Conservation (phyloP, 2,113 vertebrate genomes). For the Cebidichthys violaceus region DNA sequence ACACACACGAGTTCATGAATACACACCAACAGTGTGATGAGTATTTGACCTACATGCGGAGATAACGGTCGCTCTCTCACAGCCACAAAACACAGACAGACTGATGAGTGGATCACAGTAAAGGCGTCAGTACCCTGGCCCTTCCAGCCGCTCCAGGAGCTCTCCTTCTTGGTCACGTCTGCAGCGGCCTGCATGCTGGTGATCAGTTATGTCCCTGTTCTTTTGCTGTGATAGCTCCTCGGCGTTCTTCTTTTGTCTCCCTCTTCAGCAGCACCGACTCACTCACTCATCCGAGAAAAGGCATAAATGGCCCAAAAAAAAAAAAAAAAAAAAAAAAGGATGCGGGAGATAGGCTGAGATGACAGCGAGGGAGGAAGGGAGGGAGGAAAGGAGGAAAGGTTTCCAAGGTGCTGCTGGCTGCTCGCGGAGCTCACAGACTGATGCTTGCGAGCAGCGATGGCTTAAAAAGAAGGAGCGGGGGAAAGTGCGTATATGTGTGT, state of each 20-base stretch:
- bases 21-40: neutral
- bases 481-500: slow-evolving; percentile 55
- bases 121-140: slow-evolving; percentile 91
- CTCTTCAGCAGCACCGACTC: slow-evolving; percentile 78
- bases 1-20: slow-evolving; percentile 56
- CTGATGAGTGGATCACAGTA: slow-evolving; percentile 51
- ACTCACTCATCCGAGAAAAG: slow-evolving; percentile 84
- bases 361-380: slow-evolving; percentile 60
- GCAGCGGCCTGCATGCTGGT: slow-evolving; percentile 95
- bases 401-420: slow-evolving; percentile 77
- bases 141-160: slow-evolving; percentile 97
- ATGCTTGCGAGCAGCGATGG: slow-evolving; percentile 67
- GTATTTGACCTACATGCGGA: slow-evolving; percentile 52
- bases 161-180: slow-evolving; percentile 95
- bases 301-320: slow-evolving; percentile 79
- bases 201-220: slow-evolving; percentile 65
- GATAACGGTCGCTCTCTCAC: slow-evolving; percentile 27
- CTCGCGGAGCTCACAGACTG: slow-evolving; percentile 71
- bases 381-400: slow-evolving; percentile 76
- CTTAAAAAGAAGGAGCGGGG: slow-evolving; percentile 49
- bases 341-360: slow-evolving; percentile 45
- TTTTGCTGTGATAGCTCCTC: slow-evolving; percentile 58
- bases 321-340: slow-evolving; percentile 73
- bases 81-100: slow-evolving; percentile 39
- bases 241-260: slow-evolving; percentile 73